A percentile compares a stretch with the other conserved stretches of the same genome.
phyloP scores from a whole-genome alignment of 2,113 vertebrate genomes.

The Beaufortia kweichowensis region DNA sequence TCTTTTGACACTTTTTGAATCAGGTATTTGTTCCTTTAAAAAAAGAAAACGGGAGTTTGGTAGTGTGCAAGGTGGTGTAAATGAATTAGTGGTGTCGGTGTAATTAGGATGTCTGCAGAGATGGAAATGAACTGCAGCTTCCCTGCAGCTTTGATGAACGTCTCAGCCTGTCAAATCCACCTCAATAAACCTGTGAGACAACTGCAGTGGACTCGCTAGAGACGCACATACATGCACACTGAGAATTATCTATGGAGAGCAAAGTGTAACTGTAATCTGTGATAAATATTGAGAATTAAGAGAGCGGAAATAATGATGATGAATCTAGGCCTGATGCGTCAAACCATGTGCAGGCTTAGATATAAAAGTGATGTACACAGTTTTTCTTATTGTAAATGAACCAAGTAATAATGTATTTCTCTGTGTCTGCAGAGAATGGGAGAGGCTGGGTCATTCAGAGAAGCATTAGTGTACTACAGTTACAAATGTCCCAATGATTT shows the following conservation, averaged over 20 bases:
- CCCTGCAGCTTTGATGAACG: constrained; percentile 41
- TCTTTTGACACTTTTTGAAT: background rate
- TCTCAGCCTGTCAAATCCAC: constrained; percentile 38
- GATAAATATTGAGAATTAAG: background rate
- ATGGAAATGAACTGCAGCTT: constrained; percentile 51
- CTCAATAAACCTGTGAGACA: constrained; percentile 40
- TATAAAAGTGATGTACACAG: background rate
- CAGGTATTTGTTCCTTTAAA: constrained; percentile 39
- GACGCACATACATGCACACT: constrained; percentile 3
- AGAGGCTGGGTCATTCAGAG: background rate
- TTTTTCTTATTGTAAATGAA: background rate
- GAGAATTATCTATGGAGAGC: constrained; percentile 9
- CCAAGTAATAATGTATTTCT: background rate
- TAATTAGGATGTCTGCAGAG: constrained; percentile 61
- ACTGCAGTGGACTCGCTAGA: constrained; percentile 15
- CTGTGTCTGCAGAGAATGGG: background rate
- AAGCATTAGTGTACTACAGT: background rate
- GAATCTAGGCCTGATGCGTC: background rate
- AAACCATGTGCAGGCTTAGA: background rate
- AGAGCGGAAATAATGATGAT: background rate
- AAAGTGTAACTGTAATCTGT: background rate
- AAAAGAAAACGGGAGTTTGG: constrained; percentile 62
- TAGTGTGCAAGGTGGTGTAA: constrained; percentile 64
- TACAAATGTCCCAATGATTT: background rate
- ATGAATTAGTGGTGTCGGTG: constrained; percentile 61